Evolutionary conservation across 2,888 invertebrate species (phyloP).

Genomic region (Drymonia ruficornis): DNA sequence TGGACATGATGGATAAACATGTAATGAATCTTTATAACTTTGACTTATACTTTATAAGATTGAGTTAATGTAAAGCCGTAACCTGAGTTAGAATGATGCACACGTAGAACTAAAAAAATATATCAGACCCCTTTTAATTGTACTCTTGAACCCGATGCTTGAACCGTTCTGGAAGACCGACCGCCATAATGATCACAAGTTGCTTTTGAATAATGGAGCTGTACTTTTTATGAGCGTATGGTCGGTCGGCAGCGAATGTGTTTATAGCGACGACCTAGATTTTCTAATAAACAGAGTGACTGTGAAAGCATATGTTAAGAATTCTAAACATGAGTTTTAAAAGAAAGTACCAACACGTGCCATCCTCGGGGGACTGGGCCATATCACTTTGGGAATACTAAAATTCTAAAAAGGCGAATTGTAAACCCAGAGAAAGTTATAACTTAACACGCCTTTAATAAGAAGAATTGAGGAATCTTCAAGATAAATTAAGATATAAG

Average conservation of each 20-base stretch:
- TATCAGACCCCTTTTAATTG: conserved; percentile 10
- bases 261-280: conserved; percentile 37
- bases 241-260: conserved; percentile 19
- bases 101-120: background rate
- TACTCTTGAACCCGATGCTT: conserved; percentile 18
- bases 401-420: background rate
- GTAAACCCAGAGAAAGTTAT: conserved; percentile 2
- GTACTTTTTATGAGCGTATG: conserved; percentile 23
- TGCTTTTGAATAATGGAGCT: conserved; percentile 26
- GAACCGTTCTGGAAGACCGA: conserved; percentile 28
- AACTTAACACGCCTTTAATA: too few species aligned
- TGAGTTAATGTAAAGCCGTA: too few species aligned
- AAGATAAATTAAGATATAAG: too few species aligned
- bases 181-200: conserved; percentile 33
- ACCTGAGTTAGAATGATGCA: too few species aligned
- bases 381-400: conserved; percentile 3
- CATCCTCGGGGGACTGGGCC: background rate
- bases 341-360: conserved; percentile 13
- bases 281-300: conserved; percentile 21
- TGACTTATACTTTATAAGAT: too few species aligned
- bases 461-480: too few species aligned
- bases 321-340: conserved; percentile 13
- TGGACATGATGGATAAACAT: too few species aligned
- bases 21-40: too few species aligned
- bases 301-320: conserved; percentile 18